These are phyloP conservation scores for Cololabis saira DNA, from an alignment of 2,113 vertebrate genomes.

Conservation along the genomic window DNA sequence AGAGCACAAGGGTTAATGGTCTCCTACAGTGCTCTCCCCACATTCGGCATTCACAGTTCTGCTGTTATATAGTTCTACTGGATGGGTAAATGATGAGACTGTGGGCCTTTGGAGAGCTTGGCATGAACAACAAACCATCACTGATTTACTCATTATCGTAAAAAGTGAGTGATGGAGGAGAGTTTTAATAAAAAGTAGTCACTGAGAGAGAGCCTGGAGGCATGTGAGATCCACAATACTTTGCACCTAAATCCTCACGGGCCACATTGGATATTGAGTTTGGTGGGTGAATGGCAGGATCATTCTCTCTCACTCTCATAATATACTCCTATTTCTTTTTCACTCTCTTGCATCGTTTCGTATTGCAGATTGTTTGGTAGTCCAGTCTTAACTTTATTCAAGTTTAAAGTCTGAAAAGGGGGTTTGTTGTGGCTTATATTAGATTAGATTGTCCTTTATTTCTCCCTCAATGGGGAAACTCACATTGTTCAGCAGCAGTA, in stretches of 20 bases:
- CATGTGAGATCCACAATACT: constrained; percentile 25
- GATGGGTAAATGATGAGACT: constrained; percentile 23
- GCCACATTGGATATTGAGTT: constrained; percentile 27
- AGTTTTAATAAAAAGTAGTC: constrained; percentile 1
- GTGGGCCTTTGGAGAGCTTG: background rate
- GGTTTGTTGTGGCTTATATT: no score
- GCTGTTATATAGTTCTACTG: constrained; percentile 20
- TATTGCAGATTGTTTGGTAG: background rate
- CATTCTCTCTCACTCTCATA: background rate
- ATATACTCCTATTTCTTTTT: no score
- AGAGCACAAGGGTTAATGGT: no score
- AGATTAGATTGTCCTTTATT: no score
- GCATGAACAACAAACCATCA: background rate
- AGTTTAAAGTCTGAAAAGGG: no score
- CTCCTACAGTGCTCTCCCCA: constrained; percentile 2
- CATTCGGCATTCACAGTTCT: constrained; percentile 17
- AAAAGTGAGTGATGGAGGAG: constrained; percentile 11
- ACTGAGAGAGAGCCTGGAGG: background rate
- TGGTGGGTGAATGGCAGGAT: constrained; percentile 17
- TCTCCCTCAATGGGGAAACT: no score
- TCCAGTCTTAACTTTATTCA: background rate
- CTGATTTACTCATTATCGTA: constrained; percentile 15
- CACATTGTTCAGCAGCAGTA: no score
- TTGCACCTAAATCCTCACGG: background rate
- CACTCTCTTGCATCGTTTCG: no score